A percentile compares a stretch with the other conserved stretches of the same genome.
Conservation (phyloP, 2,888 invertebrate species). For the Apamea anceps region DNA sequence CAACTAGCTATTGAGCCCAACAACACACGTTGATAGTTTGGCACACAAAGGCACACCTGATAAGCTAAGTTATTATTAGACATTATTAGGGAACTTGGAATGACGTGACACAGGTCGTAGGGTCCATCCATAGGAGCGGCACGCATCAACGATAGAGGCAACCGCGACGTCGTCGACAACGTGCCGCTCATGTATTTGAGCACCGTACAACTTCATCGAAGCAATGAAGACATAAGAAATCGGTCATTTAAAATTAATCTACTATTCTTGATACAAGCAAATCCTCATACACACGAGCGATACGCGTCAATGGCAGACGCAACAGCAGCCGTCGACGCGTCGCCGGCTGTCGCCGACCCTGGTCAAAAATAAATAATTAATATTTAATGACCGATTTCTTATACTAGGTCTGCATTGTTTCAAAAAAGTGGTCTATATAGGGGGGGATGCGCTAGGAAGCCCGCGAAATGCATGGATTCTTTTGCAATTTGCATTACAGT, state of each 20-base stretch:
- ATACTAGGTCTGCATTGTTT: not conserved
- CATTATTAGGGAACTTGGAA: not conserved
- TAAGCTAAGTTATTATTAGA: conserved; percentile 7
- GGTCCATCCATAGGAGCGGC: not conserved
- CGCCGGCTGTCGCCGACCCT: not conserved
- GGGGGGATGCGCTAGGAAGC: no score
- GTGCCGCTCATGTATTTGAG: not conserved
- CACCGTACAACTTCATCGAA: not conserved
- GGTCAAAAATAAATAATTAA: not conserved
- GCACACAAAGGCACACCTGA: conserved; percentile 22
- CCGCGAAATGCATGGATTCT: no score
- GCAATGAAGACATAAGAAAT: not conserved
- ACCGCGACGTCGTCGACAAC: not conserved
- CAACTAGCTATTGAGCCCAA: conserved; percentile 34
- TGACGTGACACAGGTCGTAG: not conserved
- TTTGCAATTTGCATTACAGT: no score
- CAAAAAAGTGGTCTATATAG: no score
- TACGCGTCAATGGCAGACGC: not conserved
- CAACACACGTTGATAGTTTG: conserved; percentile 18
- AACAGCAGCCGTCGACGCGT: not conserved
- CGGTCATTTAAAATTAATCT: not conserved
- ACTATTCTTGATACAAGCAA: not conserved
- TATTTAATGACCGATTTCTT: not conserved
- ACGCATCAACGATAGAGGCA: not conserved
- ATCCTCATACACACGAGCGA: not conserved